Percentiles rank a stretch among this genome's conserved stretches.
Conservation (phyloP, 2,888 invertebrate species). For the Noctua fimbriata region DNA sequence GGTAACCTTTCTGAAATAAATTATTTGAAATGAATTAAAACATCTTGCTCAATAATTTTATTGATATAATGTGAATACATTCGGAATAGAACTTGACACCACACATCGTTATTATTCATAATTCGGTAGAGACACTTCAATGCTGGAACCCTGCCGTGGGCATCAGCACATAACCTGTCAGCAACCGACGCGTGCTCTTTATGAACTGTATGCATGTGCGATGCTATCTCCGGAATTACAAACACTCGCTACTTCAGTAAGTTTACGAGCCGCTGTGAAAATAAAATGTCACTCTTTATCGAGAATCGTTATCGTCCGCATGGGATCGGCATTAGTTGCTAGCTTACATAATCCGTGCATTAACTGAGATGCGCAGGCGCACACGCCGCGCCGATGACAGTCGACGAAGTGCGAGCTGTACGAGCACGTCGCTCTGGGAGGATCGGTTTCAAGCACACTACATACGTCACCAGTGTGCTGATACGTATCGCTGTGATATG, state of each 20-base stretch:
- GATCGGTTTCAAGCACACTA: neutral
- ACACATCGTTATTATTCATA: neutral
- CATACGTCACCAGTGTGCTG: neutral
- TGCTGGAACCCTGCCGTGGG: neutral
- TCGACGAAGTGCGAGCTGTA: constrained; percentile 20
- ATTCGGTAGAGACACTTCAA: neutral
- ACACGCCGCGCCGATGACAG: neutral
- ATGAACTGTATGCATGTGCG: neutral
- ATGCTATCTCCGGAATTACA: constrained; percentile 26
- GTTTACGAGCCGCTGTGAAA: constrained; percentile 35
- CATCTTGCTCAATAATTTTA: neutral
- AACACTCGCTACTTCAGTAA: constrained; percentile 50
- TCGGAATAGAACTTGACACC: neutral
- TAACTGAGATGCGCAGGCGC: constrained; percentile 24
- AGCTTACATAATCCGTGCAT: constrained; percentile 45
- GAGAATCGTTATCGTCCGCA: constrained; percentile 39
- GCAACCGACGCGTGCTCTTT: neutral
- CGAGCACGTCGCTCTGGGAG: neutral
- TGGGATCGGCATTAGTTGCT: constrained; percentile 17
- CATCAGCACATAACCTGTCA: neutral
- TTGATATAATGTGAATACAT: neutral
- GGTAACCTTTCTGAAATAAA: no score
- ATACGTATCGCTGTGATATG: neutral
- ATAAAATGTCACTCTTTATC: constrained; percentile 50
- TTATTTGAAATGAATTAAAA: neutral